A percentile compares a stretch with the other conserved stretches of the same genome.
Conservation (phyloP, 1,140 invertebrate species). For the Bombus pascuorum region DNA sequence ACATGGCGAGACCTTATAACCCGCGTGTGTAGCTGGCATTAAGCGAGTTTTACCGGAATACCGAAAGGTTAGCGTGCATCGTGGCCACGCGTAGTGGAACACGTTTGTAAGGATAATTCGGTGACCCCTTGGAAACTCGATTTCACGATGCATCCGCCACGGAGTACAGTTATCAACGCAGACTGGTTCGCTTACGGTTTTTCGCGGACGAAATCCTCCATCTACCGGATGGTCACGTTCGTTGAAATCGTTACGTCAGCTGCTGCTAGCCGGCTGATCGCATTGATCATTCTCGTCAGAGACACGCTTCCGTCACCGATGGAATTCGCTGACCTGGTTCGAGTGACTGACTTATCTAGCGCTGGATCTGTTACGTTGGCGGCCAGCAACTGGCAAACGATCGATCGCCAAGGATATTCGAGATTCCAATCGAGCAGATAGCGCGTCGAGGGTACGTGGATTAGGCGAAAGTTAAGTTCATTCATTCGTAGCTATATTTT, state of each 20-base stretch:
- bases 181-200: constrained; percentile 5
- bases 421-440: background rate
- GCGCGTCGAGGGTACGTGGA: background rate
- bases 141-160: constrained; percentile 3
- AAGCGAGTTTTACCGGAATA: background rate
- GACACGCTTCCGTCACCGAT: constrained; percentile 7
- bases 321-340: constrained; percentile 25
- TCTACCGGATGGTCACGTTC: background rate
- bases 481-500: no score
- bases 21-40: background rate
- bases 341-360: background rate
- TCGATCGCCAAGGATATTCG: background rate
- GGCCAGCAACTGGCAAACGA: background rate
- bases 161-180: no score
- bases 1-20: background rate
- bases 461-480: background rate
- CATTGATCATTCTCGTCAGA: constrained; percentile 9
- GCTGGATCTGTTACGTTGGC: background rate
- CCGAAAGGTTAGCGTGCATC: background rate
- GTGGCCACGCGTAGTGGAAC: background rate
- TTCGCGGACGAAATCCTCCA: background rate
- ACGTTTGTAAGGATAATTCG: background rate
- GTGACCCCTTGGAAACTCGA: constrained; percentile 15
- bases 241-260: background rate
- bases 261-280: background rate